Evolutionary conservation across 64 coral and sea anemone species (phyloP), one percentile per base, ranked within the genome.

Genomic region (Anthopleura sola): DNA sequence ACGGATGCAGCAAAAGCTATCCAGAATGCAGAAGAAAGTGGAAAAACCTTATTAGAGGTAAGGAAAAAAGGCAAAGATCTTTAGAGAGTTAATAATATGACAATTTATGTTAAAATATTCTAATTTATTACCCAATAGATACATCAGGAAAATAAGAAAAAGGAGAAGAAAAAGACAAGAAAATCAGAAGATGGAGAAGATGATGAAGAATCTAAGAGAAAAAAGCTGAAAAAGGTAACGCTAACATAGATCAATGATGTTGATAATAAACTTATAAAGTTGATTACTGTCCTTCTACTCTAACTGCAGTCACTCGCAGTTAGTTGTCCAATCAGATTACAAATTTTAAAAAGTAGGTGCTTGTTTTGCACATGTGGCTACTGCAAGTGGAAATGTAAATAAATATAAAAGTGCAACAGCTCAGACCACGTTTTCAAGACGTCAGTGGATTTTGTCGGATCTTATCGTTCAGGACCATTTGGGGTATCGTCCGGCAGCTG

Each of bases 101-200:
- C 64, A 78, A 78, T 78, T 39, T 11, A 24, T 78, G 33, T 78
- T 44, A 44, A 44, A 44, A 44, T 44, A 44, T 44, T 26, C 21
- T 82, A 18, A 50, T 32, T 0, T 3, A 71, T 71, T 32, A 16
- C 23, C 23, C 29, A 32, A 36, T 40, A 95, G 93, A 68, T 95
- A 31, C 93, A 95, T 68, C 93, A 95, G 56, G 93, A 95, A 86
- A 95, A 86, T 68, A 88, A 86, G 12, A 87, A 85, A 58, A 95
- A 92, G 54, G 86, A 82, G 24, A 95, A 86, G 77, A 95, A 95
- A 74, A 95, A 90, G 66, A 86, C 85, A 31, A 86, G 88, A 28
- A 92, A 91, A 89, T 85, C 89, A 26, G 56, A 76, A 16, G 90
- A 87, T 19, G 93, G 88, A 17, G 90, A 95, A 68, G 93, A 95